phyloP scores from a whole-genome alignment of 2,888 invertebrate species.

The Amorpha juglandis region DNA sequence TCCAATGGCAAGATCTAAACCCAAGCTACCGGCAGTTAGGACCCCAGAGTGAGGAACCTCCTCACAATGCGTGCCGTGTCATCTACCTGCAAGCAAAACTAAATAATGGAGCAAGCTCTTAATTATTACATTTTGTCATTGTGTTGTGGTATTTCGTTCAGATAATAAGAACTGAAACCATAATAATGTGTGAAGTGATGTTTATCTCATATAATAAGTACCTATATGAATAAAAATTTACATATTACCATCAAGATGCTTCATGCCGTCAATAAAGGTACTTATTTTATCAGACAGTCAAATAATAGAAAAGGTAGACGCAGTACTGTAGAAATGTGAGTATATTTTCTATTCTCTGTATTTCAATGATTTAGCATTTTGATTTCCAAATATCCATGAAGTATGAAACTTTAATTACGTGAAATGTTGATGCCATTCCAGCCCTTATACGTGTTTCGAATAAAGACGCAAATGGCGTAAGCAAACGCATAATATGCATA shows the following conservation, averaged over 20 bases:
- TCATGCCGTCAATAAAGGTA: neutral
- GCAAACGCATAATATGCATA: slow-evolving; percentile 51
- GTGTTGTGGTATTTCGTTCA: too few relatives aligned
- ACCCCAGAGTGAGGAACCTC: too few relatives aligned
- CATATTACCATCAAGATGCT: neutral
- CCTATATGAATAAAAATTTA: neutral
- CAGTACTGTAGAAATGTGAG: neutral
- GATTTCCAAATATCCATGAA: slow-evolving; percentile 20
- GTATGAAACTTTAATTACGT: slow-evolving; percentile 18
- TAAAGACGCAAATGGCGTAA: slow-evolving; percentile 49
- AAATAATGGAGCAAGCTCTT: too few relatives aligned
- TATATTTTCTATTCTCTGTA: neutral
- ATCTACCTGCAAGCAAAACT: too few relatives aligned
- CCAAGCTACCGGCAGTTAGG: too few relatives aligned
- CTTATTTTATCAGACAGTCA: neutral
- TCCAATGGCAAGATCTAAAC: too few relatives aligned
- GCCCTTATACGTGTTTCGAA: slow-evolving; percentile 38
- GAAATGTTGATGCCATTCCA: slow-evolving; percentile 37
- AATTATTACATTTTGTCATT: too few relatives aligned
- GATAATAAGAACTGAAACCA: too few relatives aligned
- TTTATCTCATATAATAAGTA: too few relatives aligned
- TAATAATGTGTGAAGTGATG: too few relatives aligned
- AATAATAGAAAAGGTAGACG: neutral
- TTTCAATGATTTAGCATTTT: slow-evolving; percentile 17
- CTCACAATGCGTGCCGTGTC: too few relatives aligned